These are phyloP conservation scores for Phasianus colchicus DNA, from an alignment of 2,113 vertebrate species.

Conservation along the genomic window DNA sequence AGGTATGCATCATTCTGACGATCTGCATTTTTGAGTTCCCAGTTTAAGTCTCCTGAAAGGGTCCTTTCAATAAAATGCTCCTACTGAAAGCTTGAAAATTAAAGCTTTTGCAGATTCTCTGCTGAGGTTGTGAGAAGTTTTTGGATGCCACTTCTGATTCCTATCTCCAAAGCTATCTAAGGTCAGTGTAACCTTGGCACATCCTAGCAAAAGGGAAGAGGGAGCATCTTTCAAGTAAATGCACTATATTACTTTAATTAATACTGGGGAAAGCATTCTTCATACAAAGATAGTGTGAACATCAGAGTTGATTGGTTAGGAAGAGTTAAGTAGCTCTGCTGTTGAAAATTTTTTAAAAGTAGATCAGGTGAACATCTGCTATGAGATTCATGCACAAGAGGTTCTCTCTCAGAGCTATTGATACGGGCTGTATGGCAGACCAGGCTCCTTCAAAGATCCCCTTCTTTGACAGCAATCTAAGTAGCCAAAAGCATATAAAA, in stretches of 20 bases:
- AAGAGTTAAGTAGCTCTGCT: not conserved
- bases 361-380: not conserved
- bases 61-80: not conserved
- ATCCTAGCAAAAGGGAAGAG: not conserved
- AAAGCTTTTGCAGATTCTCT: not conserved
- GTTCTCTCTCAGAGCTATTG: not conserved
- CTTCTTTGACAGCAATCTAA: not conserved
- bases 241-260: not conserved
- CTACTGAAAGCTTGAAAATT: not conserved
- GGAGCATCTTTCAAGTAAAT: not conserved
- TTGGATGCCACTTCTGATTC: not conserved
- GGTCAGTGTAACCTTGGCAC: not conserved
- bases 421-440: not conserved
- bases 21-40: not conserved
- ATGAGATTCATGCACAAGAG: no score
- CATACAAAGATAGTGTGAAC: not conserved
- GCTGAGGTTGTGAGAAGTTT: not conserved
- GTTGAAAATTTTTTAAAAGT: not conserved
- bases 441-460: not conserved
- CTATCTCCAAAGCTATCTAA: not conserved
- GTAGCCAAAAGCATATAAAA: not conserved
- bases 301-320: not conserved
- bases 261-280: not conserved
- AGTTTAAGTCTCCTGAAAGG: not conserved
- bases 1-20: not conserved